Conservation (phyloP, 1,140 invertebrate species). For the Ridgeia piscesae region DNA sequence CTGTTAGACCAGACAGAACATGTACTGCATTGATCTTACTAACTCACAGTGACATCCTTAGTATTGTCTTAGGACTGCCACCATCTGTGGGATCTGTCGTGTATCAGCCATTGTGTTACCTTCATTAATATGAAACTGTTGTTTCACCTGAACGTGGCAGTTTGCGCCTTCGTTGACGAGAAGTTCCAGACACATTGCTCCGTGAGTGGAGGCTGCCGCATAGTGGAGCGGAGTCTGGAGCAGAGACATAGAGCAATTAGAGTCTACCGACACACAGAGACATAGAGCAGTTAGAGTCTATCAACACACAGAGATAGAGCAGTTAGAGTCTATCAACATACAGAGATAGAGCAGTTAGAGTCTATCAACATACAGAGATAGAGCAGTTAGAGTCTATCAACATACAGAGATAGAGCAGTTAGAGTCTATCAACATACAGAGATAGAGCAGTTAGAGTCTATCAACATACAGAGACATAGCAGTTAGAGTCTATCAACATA, state of each 20-base stretch:
- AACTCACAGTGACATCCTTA: too few relatives aligned
- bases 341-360: background rate
- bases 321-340: too few relatives aligned
- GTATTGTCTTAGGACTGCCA: too few relatives aligned
- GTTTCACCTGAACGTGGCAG: slow-evolving; percentile 60
- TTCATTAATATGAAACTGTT: background rate
- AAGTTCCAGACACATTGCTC: slow-evolving; percentile 66
- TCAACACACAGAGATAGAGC: too few relatives aligned
- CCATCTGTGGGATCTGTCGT: background rate
- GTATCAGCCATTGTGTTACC: background rate
- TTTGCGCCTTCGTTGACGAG: slow-evolving; percentile 62
- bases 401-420: too few relatives aligned
- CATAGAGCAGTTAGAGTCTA: background rate
- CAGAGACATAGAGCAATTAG: background rate
- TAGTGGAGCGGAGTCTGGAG: slow-evolving; percentile 67
- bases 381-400: too few relatives aligned
- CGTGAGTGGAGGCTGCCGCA: slow-evolving; percentile 66
- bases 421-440: too few relatives aligned
- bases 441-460: too few relatives aligned
- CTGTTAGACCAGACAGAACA: too few relatives aligned
- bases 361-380: background rate
- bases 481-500: background rate
- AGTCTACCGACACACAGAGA: background rate
- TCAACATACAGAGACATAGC: too few relatives aligned
- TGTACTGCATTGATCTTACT: too few relatives aligned